A percentile compares a stretch with the other conserved stretches of the same genome.
Evolutionary conservation across 1,140 invertebrate species (phyloP).

Genomic region (Drosophila yakuba): DNA sequence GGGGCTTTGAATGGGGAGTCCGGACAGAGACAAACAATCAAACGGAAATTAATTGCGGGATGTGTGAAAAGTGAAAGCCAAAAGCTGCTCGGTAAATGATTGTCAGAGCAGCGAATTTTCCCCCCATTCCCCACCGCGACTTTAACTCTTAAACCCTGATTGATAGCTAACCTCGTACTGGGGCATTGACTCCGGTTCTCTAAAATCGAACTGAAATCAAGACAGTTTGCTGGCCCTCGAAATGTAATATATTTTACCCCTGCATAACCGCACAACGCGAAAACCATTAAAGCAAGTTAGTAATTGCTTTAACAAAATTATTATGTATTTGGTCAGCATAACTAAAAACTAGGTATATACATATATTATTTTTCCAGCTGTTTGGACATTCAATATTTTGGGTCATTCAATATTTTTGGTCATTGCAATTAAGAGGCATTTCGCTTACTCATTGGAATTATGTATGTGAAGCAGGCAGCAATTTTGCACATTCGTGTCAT

Average conservation of each 20-base stretch:
- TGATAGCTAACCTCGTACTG: constrained; percentile 5
- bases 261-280: too few species aligned
- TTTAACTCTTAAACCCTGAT: constrained; percentile 28
- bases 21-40: constrained; percentile 70
- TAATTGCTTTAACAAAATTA: too few species aligned
- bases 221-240: neutral
- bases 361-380: too few species aligned
- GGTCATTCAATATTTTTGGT: neutral
- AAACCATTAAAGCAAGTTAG: too few species aligned
- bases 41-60: constrained; percentile 76
- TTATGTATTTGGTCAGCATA: too few species aligned
- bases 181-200: constrained; percentile 35
- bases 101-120: constrained; percentile 18
- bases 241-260: neutral
- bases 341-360: too few species aligned
- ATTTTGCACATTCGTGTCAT: constrained; percentile 32
- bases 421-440: neutral
- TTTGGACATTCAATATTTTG: too few species aligned
- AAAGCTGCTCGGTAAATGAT: constrained; percentile 34
- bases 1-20: constrained; percentile 2
- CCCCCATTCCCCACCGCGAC: neutral
- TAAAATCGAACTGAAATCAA: neutral
- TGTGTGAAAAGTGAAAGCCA: constrained; percentile 72
- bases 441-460: constrained; percentile 33
- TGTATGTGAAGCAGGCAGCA: constrained; percentile 37